phyloP scores from a whole-genome alignment of 2,797 vertebrate species.

The Danio aesculapii region DNA sequence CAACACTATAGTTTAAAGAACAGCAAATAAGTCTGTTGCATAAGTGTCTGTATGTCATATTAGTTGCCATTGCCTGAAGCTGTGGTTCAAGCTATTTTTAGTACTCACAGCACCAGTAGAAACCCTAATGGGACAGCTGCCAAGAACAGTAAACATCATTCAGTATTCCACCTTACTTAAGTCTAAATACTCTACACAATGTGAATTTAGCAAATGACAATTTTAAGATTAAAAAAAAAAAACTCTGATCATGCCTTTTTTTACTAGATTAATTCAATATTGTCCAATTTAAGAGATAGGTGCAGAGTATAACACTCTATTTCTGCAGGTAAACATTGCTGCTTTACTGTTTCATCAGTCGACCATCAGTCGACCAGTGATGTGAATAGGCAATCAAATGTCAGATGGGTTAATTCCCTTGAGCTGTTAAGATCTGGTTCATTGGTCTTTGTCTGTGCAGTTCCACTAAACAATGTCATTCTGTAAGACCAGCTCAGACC shows the following conservation, averaged over 20 bases:
- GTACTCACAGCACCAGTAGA: constrained; percentile 34
- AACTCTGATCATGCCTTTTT: background rate
- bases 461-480: constrained; percentile 35
- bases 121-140: constrained; percentile 49
- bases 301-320: constrained; percentile 7
- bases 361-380: background rate
- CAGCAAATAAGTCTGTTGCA: constrained; percentile 46
- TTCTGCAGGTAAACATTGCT: background rate
- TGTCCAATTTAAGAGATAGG: constrained; percentile 12
- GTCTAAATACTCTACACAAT: constrained; percentile 22
- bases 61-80: constrained; percentile 38
- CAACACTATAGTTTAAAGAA: constrained; percentile 28
- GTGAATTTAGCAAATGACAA: constrained; percentile 11
- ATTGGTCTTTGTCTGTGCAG: background rate
- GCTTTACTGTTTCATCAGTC: background rate
- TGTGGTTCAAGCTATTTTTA: constrained; percentile 30
- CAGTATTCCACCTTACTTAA: constrained; percentile 33
- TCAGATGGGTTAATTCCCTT: constrained; percentile 12
- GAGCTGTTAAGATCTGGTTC: constrained; percentile 20
- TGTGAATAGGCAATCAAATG: background rate
- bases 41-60: constrained; percentile 43
- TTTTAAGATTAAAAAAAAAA: background rate
- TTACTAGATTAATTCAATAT: background rate
- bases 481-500: constrained; percentile 21
- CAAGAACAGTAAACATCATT: constrained; percentile 44